A percentile compares a stretch with the other conserved stretches of the same genome.
phyloP scores from a whole-genome alignment of 2,888 invertebrate genomes.

The Lycocerus yunnanus region DNA sequence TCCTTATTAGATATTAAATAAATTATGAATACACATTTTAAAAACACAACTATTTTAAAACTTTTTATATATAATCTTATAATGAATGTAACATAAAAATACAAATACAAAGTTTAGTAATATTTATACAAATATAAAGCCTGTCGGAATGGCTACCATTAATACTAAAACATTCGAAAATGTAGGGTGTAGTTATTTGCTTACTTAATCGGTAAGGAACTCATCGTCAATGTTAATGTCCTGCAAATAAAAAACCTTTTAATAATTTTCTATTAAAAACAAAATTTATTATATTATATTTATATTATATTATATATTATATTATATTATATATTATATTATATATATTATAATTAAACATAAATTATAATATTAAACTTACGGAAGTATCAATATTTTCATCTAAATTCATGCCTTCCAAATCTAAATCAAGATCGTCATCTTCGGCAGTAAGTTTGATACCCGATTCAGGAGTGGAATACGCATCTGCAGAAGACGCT shows the following conservation, averaged over 20 bases:
- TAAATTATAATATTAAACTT: slow-evolving; percentile 44
- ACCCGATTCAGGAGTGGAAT: background rate
- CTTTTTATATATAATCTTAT: background rate
- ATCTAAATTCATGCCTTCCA: slow-evolving; percentile 81
- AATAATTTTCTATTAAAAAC: background rate
- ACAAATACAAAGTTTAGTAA: slow-evolving; percentile 1
- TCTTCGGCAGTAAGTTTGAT: slow-evolving; percentile 39
- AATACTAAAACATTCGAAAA: slow-evolving; percentile 11
- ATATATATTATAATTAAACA: no score
- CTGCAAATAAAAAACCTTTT: slow-evolving; percentile 55
- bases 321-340: no score
- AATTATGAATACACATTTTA: background rate
- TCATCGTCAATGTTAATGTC: slow-evolving; percentile 77
- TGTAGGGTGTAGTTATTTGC: background rate
- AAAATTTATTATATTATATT: background rate
- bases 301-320: no score
- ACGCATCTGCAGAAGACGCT: background rate
- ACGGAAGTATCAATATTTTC: slow-evolving; percentile 78
- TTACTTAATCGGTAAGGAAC: slow-evolving; percentile 63
- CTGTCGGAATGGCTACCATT: slow-evolving; percentile 12
- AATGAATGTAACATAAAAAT: background rate
- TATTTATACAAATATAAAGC: slow-evolving; percentile 15
- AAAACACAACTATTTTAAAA: background rate
- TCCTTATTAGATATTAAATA: no score
- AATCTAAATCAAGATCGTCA: slow-evolving; percentile 81